These are phyloP conservation scores for Papilio aristodemus DNA, from an alignment of 1,140 invertebrate genomes.

Conservation along the genomic window DNA sequence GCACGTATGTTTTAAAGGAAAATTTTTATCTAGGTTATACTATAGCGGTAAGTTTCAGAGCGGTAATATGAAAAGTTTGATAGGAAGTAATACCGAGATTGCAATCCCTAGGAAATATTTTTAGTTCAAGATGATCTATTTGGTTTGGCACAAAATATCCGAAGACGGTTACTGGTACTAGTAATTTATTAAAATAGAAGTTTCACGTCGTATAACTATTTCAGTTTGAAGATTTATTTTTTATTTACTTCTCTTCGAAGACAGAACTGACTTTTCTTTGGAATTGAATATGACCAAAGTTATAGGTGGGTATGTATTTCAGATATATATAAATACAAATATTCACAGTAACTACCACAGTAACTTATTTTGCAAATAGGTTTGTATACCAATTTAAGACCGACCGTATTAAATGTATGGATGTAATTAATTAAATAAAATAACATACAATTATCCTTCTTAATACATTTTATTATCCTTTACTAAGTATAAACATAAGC, in stretches of 20 bases:
- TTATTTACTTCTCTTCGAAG: background rate
- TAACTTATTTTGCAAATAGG: too few species aligned
- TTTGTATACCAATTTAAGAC: too few species aligned
- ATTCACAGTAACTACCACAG: too few species aligned
- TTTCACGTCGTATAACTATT: background rate
- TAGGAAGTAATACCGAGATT: slow-evolving; percentile 47
- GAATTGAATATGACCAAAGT: too few species aligned
- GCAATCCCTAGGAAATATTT: slow-evolving; percentile 35
- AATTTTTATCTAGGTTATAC: slow-evolving; percentile 57
- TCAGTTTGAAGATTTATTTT: background rate
- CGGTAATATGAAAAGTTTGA: slow-evolving; percentile 57
- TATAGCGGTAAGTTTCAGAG: slow-evolving; percentile 43
- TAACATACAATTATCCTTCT: too few species aligned
- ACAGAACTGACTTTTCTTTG: too few species aligned
- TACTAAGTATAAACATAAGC: background rate
- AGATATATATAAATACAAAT: too few species aligned
- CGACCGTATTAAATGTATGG: too few species aligned
- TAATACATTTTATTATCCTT: too few species aligned
- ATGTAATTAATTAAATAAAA: too few species aligned
- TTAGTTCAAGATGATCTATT: slow-evolving; percentile 36
- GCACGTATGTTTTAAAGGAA: slow-evolving; percentile 36
- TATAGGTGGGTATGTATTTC: too few species aligned
- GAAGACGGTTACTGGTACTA: slow-evolving; percentile 17
- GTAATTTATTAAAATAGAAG: slow-evolving; percentile 9
- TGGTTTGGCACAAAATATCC: slow-evolving; percentile 23